Evolutionary conservation across 2,888 invertebrate genomes (phyloP).

Genomic region (Oxyteleia sp.): DNA sequence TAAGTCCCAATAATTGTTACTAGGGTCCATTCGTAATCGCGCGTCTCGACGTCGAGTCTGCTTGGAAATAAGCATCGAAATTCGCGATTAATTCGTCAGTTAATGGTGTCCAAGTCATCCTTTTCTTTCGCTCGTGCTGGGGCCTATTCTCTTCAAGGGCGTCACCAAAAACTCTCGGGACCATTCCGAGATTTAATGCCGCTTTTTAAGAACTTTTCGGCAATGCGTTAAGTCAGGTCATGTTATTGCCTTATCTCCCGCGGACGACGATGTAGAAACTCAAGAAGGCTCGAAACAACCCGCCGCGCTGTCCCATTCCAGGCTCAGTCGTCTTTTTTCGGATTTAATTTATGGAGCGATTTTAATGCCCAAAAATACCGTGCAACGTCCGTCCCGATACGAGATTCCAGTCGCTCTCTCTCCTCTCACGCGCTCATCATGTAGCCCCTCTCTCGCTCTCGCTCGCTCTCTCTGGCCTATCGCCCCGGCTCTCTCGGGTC

Average conservation of each 20-base stretch:
- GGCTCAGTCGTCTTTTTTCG: conserved; percentile 80
- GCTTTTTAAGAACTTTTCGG: conserved; percentile 74
- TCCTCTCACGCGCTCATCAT: conserved; percentile 64
- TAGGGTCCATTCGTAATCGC: too few species aligned
- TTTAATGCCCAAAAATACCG: conserved; percentile 86
- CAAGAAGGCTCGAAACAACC: conserved; percentile 78
- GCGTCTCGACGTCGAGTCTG: conserved; percentile 14
- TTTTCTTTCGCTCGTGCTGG: conserved; percentile 3
- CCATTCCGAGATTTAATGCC: conserved; percentile 71
- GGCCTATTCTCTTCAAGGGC: conserved; percentile 65
- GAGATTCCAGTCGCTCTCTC: conserved; percentile 70
- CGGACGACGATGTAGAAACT: conserved; percentile 78
- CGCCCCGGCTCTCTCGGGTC: conserved; percentile 35
- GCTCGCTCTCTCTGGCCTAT: conserved; percentile 43
- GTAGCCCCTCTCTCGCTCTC: conserved; percentile 39
- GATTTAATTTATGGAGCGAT: conserved; percentile 86
- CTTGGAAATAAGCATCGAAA: conserved; percentile 51
- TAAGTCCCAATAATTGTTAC: too few species aligned
- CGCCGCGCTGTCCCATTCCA: conserved; percentile 80
- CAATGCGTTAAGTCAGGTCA: conserved; percentile 85
- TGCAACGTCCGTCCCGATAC: conserved; percentile 76
- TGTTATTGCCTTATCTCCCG: conserved; percentile 84
- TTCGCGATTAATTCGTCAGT: conserved; percentile 67
- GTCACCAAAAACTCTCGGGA: conserved; percentile 37
- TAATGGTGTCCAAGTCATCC: conserved; percentile 42